These are phyloP conservation scores for Callipepla californica DNA, from an alignment of 2,113 vertebrate species.

Conservation along the genomic window DNA sequence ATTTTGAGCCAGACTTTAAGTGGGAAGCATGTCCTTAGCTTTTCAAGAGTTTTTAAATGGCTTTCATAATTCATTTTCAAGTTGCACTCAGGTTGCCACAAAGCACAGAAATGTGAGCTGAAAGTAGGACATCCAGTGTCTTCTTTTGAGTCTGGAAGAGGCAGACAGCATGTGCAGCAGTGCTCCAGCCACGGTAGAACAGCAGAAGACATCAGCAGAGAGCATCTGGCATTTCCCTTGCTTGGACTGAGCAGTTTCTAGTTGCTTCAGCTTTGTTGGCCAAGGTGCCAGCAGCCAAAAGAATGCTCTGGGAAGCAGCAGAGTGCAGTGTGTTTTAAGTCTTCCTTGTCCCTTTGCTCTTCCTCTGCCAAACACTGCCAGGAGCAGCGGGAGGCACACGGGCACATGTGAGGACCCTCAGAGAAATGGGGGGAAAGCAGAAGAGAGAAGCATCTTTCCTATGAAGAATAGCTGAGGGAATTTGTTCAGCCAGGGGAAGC, in stretches of 20 bases:
- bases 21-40: not conserved
- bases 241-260: not conserved
- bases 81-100: not conserved
- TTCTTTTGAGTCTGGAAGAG: not conserved
- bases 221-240: not conserved
- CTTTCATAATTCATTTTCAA: not conserved
- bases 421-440: not conserved
- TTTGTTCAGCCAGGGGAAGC: not conserved
- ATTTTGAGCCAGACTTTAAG: not conserved
- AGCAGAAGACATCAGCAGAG: not conserved
- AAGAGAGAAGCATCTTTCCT: not conserved
- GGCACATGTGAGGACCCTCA: not conserved
- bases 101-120: not conserved
- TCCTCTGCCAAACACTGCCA: not conserved
- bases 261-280: not conserved
- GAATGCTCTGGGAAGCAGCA: not conserved
- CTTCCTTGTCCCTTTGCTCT: not conserved
- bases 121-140: not conserved
- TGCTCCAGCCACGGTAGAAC: not conserved
- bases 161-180: accelerated
- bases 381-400: not conserved
- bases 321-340: accelerated
- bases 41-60: constrained; percentile 1
- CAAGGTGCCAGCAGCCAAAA: not conserved
- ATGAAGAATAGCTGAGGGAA: not conserved